These are phyloP conservation scores for Montipora capricornis DNA, from an alignment of 64 coral and sea anemone genomes.

Conservation along the genomic window DNA sequence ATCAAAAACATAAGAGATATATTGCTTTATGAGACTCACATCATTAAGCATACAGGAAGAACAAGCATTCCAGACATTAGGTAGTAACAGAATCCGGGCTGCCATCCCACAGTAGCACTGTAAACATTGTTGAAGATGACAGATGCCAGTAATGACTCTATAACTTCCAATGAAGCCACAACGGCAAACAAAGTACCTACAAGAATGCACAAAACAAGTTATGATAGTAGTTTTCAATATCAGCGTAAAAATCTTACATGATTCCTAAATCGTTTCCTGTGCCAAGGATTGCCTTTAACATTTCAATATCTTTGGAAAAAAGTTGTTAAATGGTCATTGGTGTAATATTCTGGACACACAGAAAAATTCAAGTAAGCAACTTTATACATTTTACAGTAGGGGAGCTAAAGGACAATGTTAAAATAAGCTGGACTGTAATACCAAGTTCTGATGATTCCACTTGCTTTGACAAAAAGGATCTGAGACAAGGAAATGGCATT, in stretches of 20 bases:
- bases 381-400: too few species aligned
- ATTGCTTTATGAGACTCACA: constrained; percentile 62
- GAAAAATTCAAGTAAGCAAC: too few species aligned
- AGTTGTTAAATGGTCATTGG: too few species aligned
- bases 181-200: constrained; percentile 87
- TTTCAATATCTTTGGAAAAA: too few species aligned
- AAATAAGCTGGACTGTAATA: not conserved
- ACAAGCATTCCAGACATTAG: constrained; percentile 68
- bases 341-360: too few species aligned
- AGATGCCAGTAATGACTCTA: constrained; percentile 75
- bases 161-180: constrained; percentile 78
- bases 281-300: too few species aligned
- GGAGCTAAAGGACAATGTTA: too few species aligned
- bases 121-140: constrained; percentile 89
- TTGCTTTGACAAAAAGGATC: constrained; percentile 77
- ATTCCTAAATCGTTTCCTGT: too few species aligned
- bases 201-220: not conserved
- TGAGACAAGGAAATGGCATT: constrained; percentile 61
- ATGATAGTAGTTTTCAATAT: not conserved
- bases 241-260: too few species aligned
- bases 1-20: too few species aligned
- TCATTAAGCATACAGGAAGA: constrained; percentile 52
- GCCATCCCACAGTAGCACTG: constrained; percentile 74
- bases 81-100: constrained; percentile 79
- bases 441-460: constrained; percentile 87